Evolutionary conservation across 1,140 invertebrate species (phyloP), one percentile per base, ranked within the genome.

Genomic region (Galleria mellonella): DNA sequence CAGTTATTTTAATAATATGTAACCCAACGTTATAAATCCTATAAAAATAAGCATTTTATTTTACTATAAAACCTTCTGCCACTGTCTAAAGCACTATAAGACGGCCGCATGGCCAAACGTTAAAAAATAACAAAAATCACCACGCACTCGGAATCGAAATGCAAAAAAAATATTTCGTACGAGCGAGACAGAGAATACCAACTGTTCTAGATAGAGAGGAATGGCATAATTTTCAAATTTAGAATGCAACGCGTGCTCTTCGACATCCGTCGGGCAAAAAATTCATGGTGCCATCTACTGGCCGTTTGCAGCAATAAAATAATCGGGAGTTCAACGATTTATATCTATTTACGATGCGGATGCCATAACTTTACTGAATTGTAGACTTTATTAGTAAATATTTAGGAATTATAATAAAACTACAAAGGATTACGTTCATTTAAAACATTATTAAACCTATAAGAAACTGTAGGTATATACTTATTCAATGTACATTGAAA

Each of bases 241-340:
- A 78, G 74, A 84, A 84, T 84, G 81, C 81, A 73, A 69, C 78
- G 77, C 81, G 78, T 84, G 78, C 76, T 58, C 67, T 53, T 63
- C 61, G 64, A 82, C 81, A 84, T 84, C 81, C 81, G 81, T 74
- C 68, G 71, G 45, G 77, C 66, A 73, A 83, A 84, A 84, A 81
- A 72, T 67, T 63, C 55, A 60, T 48, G 55, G 51, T 62, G 75
- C 76, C 73, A 82, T 77, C 76, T 81, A 72, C 52, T 62, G 75
- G 65, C 45, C 38, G 51, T 58, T 52, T 62, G 62, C 63, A 52
- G 72, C 70, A 75, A 9, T 11, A 11, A 32, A 32, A 32, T 32
- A 32, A 32, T 32, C 9, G 1, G 30, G 30, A 32, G 30, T 23
- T 23, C 17, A 23, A 23, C 17, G 17, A 23, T 23, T 23, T 23